Evolutionary conservation across 2,888 invertebrate species (phyloP).

Genomic region (Pollenia amentaria): DNA sequence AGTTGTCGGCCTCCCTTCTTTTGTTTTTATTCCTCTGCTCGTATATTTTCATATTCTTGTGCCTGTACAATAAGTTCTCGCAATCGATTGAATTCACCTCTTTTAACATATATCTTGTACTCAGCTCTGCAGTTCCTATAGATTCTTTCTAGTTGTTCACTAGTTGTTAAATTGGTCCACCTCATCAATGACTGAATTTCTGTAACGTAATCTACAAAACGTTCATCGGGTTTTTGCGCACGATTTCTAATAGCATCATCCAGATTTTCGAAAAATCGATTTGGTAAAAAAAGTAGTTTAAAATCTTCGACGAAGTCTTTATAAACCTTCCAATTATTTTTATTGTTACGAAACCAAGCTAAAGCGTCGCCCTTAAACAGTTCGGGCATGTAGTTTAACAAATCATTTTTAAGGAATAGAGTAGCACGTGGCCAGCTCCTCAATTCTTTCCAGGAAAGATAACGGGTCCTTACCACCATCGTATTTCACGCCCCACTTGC

Average conservation of each 20-base stretch:
- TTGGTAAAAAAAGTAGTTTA: neutral
- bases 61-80: too few species aligned
- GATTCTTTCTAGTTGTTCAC: slow-evolving; percentile 1
- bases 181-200: slow-evolving; percentile 3
- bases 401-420: neutral
- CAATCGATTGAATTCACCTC: too few species aligned
- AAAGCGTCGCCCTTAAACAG: slow-evolving; percentile 25
- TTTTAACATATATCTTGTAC: too few species aligned
- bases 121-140: too few species aligned
- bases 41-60: too few species aligned
- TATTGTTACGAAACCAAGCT: slow-evolving; percentile 39
- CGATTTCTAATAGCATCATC: too few species aligned
- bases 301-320: slow-evolving; percentile 5
- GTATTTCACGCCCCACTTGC: slow-evolving; percentile 51
- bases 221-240: too few species aligned
- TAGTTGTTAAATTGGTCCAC: neutral
- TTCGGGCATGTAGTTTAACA: slow-evolving; percentile 34
- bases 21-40: too few species aligned
- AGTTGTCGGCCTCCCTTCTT: too few species aligned
- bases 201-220: too few species aligned
- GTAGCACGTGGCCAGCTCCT: slow-evolving; percentile 21
- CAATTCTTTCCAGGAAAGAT: slow-evolving; percentile 37
- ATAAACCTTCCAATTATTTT: neutral
- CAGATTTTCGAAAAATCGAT: too few species aligned
- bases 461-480: slow-evolving; percentile 51